phyloP scores from a whole-genome alignment of 2,888 invertebrate species.

The Tiliacea aurago region DNA sequence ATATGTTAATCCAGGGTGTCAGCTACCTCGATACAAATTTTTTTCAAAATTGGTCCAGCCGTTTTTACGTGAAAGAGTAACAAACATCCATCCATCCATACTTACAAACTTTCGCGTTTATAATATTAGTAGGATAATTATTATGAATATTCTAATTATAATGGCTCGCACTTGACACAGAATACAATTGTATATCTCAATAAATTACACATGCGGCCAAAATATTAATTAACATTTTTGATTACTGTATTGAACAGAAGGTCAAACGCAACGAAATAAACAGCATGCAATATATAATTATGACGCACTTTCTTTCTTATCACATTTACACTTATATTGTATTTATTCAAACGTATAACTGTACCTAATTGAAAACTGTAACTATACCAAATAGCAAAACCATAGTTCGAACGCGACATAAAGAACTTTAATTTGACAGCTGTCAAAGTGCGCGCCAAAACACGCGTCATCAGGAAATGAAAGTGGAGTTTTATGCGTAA shows the following conservation, averaged over 20 bases:
- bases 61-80: too few relatives aligned
- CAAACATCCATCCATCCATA: too few relatives aligned
- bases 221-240: background rate
- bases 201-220: background rate
- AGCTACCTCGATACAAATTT: too few relatives aligned
- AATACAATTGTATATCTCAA: background rate
- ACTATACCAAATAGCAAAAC: constrained; percentile 17
- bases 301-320: constrained; percentile 40
- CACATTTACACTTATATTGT: constrained; percentile 21
- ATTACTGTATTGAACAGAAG: constrained; percentile 7
- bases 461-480: constrained; percentile 70
- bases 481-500: constrained; percentile 71
- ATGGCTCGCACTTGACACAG: constrained; percentile 16
- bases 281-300: constrained; percentile 12
- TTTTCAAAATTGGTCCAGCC: too few relatives aligned
- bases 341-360: constrained; percentile 22
- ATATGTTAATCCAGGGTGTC: too few relatives aligned
- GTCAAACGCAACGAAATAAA: constrained; percentile 17
- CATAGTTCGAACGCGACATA: constrained; percentile 12
- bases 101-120: too few relatives aligned
- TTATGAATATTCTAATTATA: constrained; percentile 7
- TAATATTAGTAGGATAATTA: too few relatives aligned
- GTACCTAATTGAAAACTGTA: constrained; percentile 10
- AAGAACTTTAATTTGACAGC: constrained; percentile 68
- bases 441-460: constrained; percentile 70